phyloP scores from a whole-genome alignment of 2,113 vertebrate species.

The Pseudorasbora parva region DNA sequence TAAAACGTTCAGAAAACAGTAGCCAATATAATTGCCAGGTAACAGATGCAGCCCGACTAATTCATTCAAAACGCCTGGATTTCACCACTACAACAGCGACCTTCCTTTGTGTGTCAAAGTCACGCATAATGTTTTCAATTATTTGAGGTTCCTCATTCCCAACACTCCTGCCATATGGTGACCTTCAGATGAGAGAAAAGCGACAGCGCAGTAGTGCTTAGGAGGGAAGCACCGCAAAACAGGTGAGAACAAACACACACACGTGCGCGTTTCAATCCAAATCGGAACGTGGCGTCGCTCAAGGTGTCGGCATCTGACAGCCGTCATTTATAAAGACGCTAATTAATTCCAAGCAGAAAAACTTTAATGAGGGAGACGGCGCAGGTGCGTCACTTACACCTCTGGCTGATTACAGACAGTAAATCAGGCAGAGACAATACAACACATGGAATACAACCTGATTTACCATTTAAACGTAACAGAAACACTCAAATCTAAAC shows the following conservation, averaged over 20 bases:
- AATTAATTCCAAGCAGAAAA: conserved; percentile 50
- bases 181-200: conserved; percentile 53
- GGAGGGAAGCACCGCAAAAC: background rate
- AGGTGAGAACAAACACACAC: conserved; percentile 15
- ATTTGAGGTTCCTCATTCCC: conserved; percentile 48
- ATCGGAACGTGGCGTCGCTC: conserved; percentile 37
- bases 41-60: conserved; percentile 11
- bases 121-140: conserved; percentile 49
- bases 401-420: background rate
- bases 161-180: conserved; percentile 63
- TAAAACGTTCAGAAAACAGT: background rate
- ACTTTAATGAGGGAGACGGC: conserved; percentile 40
- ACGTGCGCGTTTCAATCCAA: conserved; percentile 24
- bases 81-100: conserved; percentile 1
- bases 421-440: conserved; percentile 23
- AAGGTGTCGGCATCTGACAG: conserved; percentile 43
- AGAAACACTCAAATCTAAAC: conserved; percentile 13
- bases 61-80: conserved; percentile 23
- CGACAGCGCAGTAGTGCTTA: background rate
- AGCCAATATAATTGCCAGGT: background rate
- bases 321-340: conserved; percentile 37
- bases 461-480: background rate
- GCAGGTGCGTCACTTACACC: conserved; percentile 46
- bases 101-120: conserved; percentile 26
- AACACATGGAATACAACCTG: conserved; percentile 7